A percentile compares a stretch with the other conserved stretches of the same genome.
phyloP scores from a whole-genome alignment of 2,888 invertebrate species.

The Cheilosia vernalis region DNA sequence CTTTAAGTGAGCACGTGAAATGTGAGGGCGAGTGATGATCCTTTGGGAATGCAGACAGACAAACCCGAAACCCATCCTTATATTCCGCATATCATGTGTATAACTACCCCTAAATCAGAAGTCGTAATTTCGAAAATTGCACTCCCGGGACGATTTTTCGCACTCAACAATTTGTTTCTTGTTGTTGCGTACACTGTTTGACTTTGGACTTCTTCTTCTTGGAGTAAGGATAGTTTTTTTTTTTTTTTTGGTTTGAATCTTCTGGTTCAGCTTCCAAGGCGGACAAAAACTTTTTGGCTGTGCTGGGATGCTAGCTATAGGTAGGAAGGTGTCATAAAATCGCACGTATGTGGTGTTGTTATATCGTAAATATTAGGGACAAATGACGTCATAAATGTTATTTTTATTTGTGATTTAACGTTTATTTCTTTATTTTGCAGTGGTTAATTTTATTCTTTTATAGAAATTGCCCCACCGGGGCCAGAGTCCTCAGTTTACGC shows the following conservation, averaged over 20 bases:
- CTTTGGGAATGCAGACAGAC: slow-evolving; percentile 54
- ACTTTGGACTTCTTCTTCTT: slow-evolving; percentile 16
- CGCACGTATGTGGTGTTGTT: slow-evolving; percentile 80
- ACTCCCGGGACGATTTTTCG: slow-evolving; percentile 78
- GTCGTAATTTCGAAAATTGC: slow-evolving; percentile 80
- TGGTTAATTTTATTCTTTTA: slow-evolving; percentile 66
- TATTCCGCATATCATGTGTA: slow-evolving; percentile 49
- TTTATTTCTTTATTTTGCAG: slow-evolving; percentile 80
- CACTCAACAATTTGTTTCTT: slow-evolving; percentile 78
- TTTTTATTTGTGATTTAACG: slow-evolving; percentile 81
- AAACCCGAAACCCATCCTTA: slow-evolving; percentile 47
- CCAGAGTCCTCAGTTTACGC: slow-evolving; percentile 4
- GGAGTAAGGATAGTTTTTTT: slow-evolving; percentile 25
- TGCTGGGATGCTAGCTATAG: slow-evolving; percentile 69
- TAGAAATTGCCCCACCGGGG: slow-evolving; percentile 66
- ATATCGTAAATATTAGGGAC: slow-evolving; percentile 83
- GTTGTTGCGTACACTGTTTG: slow-evolving; percentile 34
- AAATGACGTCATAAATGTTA: slow-evolving; percentile 83
- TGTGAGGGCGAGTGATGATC: slow-evolving; percentile 48
- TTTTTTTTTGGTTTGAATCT: background rate
- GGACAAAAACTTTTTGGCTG: slow-evolving; percentile 78
- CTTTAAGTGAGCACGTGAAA: slow-evolving; percentile 66
- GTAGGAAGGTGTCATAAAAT: slow-evolving; percentile 49
- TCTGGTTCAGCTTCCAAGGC: slow-evolving; percentile 78
- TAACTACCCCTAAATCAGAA: slow-evolving; percentile 77